Evolutionary conservation across 2,888 invertebrate genomes (phyloP).

Genomic region (Eugnorisma glareosa): DNA sequence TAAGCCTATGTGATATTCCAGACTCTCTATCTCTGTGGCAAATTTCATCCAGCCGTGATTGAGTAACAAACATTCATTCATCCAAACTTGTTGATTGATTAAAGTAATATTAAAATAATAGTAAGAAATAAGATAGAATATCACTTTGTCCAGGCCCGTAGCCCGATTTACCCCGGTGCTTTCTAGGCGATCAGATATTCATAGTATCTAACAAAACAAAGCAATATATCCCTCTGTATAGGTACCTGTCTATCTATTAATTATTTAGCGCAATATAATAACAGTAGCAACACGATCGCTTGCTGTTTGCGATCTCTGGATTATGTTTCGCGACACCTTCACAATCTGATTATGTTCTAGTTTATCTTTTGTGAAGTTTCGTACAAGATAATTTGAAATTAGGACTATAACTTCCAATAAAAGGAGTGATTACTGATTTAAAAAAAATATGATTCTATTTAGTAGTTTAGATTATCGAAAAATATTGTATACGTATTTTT

Average conservation of each 20-base stretch:
- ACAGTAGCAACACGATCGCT: slow-evolving; percentile 8
- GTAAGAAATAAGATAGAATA: too few species aligned
- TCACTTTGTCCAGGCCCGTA: too few species aligned
- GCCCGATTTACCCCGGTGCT: neutral
- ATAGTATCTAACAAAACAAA: neutral
- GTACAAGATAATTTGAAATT: neutral
- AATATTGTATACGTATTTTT: too few species aligned
- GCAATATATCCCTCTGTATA: neutral
- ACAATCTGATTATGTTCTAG: neutral
- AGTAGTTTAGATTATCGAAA: too few species aligned
- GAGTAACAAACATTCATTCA: too few species aligned
- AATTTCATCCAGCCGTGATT: too few species aligned
- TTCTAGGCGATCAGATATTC: neutral
- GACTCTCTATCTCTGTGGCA: too few species aligned
- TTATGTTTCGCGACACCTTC: slow-evolving; percentile 37
- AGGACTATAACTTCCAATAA: neutral
- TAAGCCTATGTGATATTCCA: too few species aligned
- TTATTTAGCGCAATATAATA: slow-evolving; percentile 5
- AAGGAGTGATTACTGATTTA: too few species aligned
- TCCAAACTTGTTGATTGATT: too few species aligned
- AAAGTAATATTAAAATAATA: too few species aligned
- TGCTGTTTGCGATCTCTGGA: slow-evolving; percentile 29
- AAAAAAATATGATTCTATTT: too few species aligned
- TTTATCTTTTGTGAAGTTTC: slow-evolving; percentile 11
- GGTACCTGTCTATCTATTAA: neutral